phyloP scores from a whole-genome alignment of 2,113 vertebrate genomes.

The Etheostoma cragini region DNA sequence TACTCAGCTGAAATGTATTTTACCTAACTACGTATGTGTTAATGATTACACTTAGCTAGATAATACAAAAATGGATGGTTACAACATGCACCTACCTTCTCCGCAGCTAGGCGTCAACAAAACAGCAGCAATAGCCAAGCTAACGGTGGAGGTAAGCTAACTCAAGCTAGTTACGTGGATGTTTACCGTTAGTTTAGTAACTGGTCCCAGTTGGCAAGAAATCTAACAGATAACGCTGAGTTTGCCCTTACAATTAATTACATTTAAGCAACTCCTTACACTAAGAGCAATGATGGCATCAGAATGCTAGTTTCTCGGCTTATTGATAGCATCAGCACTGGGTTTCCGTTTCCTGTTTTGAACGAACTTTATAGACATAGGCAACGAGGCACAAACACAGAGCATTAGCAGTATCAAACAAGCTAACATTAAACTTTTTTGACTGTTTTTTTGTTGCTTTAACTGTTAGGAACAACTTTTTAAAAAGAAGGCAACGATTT shows the following conservation, averaged over 20 bases:
- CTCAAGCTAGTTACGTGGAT: background rate
- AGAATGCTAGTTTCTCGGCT: background rate
- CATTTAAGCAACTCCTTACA: accelerated
- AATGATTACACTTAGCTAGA: background rate
- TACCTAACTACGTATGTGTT: background rate
- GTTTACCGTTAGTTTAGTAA: conserved; percentile 4
- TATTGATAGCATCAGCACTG: background rate
- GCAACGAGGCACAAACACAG: background rate
- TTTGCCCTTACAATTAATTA: background rate
- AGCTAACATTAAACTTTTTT: no score
- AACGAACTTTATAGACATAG: conserved; percentile 62
- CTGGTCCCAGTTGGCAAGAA: background rate
- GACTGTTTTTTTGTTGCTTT: no score
- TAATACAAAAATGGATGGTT: background rate
- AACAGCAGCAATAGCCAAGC: background rate
- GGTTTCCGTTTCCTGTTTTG: conserved; percentile 71
- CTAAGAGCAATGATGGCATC: background rate
- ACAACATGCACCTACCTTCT: conserved; percentile 26
- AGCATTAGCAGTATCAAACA: background rate
- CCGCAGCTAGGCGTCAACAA: conserved; percentile 51
- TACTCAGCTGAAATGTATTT: background rate
- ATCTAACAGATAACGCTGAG: background rate
- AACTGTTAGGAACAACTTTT: background rate
- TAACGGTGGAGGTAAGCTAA: conserved; percentile 12
- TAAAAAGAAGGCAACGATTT: background rate